Evolutionary conservation across 1,140 invertebrate species (phyloP).

Genomic region (Globodera rostochiensis): DNA sequence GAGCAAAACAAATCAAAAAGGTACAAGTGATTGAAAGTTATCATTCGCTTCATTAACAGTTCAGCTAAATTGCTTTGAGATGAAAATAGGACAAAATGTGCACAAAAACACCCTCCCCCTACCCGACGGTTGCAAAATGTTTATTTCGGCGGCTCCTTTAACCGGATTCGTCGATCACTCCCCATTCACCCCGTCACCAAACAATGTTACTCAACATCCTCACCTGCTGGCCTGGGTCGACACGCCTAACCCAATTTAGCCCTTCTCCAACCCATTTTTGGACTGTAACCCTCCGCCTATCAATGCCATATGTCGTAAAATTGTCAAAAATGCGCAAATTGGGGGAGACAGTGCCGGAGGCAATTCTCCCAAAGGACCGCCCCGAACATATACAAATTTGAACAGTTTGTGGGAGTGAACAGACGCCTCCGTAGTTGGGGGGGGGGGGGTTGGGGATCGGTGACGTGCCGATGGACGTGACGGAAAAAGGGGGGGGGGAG

Average conservation of each 20-base stretch:
- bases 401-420: neutral
- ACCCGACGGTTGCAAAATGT: too few relatives aligned
- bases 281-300: neutral
- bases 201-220: too few relatives aligned
- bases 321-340: slow-evolving; percentile 7
- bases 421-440: neutral
- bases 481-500: neutral
- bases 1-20: too few relatives aligned
- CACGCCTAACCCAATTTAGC: neutral
- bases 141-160: too few relatives aligned
- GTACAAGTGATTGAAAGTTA: too few relatives aligned
- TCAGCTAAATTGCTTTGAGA: too few relatives aligned
- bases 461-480: neutral
- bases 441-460: too few relatives aligned
- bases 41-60: too few relatives aligned
- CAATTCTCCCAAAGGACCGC: neutral
- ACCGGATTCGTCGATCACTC: too few relatives aligned
- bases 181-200: too few relatives aligned
- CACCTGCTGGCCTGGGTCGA: neutral
- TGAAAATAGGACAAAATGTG: too few relatives aligned
- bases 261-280: neutral
- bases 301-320: neutral
- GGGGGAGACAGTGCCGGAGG: slow-evolving; percentile 3
- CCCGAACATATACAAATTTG: neutral
- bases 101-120: too few relatives aligned